Evolutionary conservation across 2,113 vertebrate genomes (phyloP), one percentile per base, ranked within the genome.

Genomic region (Zonotrichia leucophrys): DNA sequence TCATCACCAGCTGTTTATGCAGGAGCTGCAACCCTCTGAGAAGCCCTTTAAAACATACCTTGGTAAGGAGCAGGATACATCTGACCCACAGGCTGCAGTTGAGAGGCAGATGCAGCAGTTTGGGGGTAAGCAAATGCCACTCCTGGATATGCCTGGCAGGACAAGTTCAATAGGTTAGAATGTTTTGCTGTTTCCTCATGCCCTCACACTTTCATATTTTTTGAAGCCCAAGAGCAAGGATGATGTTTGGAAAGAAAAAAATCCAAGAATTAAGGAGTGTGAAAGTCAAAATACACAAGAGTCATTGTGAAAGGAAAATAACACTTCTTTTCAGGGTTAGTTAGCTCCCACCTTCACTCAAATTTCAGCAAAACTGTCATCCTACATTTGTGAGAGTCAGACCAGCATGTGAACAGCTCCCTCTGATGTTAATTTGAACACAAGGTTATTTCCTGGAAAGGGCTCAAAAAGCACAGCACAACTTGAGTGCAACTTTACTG

Each of bases 21-120:
- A 72, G 42, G 11, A 28, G 22, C 11, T 83, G 27, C 64, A 84
- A 47, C 19, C 53, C 52, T 35, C 42, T 39, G 56, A 37, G 74
- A 42, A 66, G 23, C 27, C 30, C 67, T 39, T 58, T 25, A 15
- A 19, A 58, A 33, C 96, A 59, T 98, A 99, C 99, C 99, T 98
- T 99, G 98, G 93, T 98, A 99, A 64, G 98, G 98, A 44, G 98
- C 37, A 1, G 99, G 98, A 96, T 98, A 99, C 94, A 99, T 96
- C 87, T 98, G 98, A 64, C 97, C 97, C 11, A 98, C 93, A 11
- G 98, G 97, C 96, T 99, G 99, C 81, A 99, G 97, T 30, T 99
- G 99, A 72, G 98, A 98, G n/a, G 98, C 78, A 66, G 98, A 88
- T 1, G 97, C 46, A 87, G 98, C 83, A 18, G 96, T 94, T 68